phyloP scores from a whole-genome alignment of 2,797 vertebrate species.

The Eulemur mongoz region DNA sequence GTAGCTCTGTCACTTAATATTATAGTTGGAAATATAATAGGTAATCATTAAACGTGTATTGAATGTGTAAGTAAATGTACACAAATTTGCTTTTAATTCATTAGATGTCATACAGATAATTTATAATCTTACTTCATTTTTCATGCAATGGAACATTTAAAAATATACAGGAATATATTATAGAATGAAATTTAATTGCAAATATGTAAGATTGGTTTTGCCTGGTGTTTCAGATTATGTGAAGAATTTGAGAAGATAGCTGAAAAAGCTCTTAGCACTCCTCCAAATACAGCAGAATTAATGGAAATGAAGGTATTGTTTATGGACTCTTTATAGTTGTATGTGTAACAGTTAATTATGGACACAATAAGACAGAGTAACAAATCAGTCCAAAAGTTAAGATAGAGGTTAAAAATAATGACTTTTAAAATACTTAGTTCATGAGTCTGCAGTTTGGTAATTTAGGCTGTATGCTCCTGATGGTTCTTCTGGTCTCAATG shows the following conservation, averaged over 20 bases:
- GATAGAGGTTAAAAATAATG: neutral
- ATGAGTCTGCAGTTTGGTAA: neutral
- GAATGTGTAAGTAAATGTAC: neutral
- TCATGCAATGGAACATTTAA: neutral
- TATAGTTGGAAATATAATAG: neutral
- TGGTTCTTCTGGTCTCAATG: neutral
- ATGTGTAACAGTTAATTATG: neutral
- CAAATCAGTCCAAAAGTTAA: neutral
- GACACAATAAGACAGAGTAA: neutral
- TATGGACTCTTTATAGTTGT: neutral
- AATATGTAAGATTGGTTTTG: neutral
- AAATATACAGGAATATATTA: neutral
- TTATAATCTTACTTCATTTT: neutral
- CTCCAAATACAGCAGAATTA: constrained; percentile 90
- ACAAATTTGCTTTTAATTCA: constrained; percentile 2
- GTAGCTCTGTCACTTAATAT: neutral
- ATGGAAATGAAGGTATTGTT: constrained; percentile 91
- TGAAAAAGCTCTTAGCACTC: constrained; percentile 89
- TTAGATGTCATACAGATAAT: neutral
- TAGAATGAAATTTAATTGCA: neutral
- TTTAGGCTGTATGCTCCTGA: too few species aligned
- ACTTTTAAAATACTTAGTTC: neutral
- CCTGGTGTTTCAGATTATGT: constrained; percentile 87
- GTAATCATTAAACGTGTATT: neutral
- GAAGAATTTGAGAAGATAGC: constrained; percentile 91